Evolutionary conservation across 2,888 invertebrate genomes (phyloP), one percentile per base, ranked within the genome.

Genomic region (Cephus pygmeus): DNA sequence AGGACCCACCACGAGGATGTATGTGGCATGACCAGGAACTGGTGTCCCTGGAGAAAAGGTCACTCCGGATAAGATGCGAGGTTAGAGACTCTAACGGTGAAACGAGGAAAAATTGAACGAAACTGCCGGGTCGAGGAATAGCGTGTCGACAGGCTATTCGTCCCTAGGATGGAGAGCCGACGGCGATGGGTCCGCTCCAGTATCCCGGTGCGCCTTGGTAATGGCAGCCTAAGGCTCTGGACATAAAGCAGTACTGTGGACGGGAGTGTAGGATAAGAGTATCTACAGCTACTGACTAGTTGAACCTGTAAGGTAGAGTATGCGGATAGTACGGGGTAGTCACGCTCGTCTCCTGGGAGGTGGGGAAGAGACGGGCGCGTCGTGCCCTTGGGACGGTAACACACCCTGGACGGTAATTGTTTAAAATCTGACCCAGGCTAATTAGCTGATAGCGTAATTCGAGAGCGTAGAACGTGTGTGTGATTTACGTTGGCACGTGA

Each of bases 371-470:
- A 83, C 87, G 87, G 88, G 90, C 82, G 87, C 88, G 88, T 85
- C 89, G 84, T 77, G 83, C 90, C 89, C 89, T 74, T 36, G 89
- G 85, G 88, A 81, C 79, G 82, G 73, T 77, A 83, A 84, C 88
- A 87, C 88, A 83, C 87, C 87, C 87, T 77, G 69, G 73, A n/a
- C 35, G 12, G 35, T 86, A 86, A 88, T 88, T 88, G 88, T 87
- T 88, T 83, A 85, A 89, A 89, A 88, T 89, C 89, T 87, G 88
- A 89, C 88, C 85, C 68, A 75, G 80, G 78, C 83, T 86, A 87
- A 87, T 87, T 86, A 85, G 85, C 69, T 69, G 71, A 80, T 85
- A 84, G 81, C 83, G 79, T 80, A 82, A 83, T 79, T 79, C 76
- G 33, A 76, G 71, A 69, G 34, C 30, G 74, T 74, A 35, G 34